These are phyloP conservation scores for Sarcophaga subvicina DNA, from an alignment of 2,888 invertebrate genomes.

Conservation along the genomic window DNA sequence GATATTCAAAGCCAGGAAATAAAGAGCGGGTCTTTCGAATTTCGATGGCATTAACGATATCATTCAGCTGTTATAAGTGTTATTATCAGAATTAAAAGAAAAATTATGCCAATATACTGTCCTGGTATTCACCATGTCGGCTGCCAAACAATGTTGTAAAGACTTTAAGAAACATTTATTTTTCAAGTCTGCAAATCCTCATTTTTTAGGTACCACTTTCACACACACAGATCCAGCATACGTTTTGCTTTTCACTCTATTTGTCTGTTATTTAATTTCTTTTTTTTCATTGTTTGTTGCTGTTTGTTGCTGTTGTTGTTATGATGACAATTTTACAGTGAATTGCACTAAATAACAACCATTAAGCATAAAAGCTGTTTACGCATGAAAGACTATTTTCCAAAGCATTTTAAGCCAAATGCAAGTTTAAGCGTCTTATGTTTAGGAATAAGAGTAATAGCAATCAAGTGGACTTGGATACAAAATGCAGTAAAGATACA, in stretches of 20 bases:
- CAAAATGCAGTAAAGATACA: constrained; percentile 35
- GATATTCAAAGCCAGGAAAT: too few species aligned
- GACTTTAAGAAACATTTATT: background rate
- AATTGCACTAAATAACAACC: constrained; percentile 68
- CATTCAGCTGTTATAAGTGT: too few species aligned
- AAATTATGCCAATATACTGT: too few species aligned
- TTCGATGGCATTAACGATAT: too few species aligned
- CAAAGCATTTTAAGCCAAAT: constrained; percentile 67
- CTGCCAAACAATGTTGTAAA: background rate
- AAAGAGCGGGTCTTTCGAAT: too few species aligned
- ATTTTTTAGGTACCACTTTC: constrained; percentile 11
- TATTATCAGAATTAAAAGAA: too few species aligned
- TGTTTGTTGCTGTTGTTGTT: constrained; percentile 45
- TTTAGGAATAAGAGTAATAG: constrained; percentile 60
- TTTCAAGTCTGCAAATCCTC: background rate
- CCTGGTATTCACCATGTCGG: too few species aligned
- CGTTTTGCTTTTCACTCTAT: background rate
- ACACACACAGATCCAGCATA: constrained; percentile 14
- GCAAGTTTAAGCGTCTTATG: constrained; percentile 66
- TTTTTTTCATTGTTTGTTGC: constrained; percentile 2
- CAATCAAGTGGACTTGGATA: constrained; percentile 61
- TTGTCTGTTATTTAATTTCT: background rate
- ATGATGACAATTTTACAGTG: constrained; percentile 66
- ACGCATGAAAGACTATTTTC: constrained; percentile 62
- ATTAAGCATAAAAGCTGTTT: constrained; percentile 68